phyloP scores from a whole-genome alignment of 1,140 invertebrate genomes.

The Drosophila gunungcola region DNA sequence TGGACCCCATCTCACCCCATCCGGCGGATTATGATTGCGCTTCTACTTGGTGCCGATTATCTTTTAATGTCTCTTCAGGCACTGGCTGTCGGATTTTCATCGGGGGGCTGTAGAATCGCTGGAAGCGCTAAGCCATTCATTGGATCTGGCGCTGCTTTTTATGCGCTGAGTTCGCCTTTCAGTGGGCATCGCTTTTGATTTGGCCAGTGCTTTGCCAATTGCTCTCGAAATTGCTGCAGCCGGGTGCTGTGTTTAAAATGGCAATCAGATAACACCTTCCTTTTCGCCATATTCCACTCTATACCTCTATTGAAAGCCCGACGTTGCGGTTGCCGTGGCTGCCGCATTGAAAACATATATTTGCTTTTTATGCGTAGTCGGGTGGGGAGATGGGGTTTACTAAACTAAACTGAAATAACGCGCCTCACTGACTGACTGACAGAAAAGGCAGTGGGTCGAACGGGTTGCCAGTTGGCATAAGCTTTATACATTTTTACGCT shows the following conservation, averaged over 20 bases:
- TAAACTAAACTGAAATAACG: conserved; percentile 54
- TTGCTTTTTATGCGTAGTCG: conserved; percentile 46
- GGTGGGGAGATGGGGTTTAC: background rate
- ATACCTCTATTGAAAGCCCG: conserved; percentile 47
- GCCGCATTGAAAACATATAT: conserved; percentile 69
- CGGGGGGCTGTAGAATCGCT: background rate
- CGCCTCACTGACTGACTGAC: conserved; percentile 48
- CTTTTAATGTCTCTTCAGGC: conserved; percentile 44
- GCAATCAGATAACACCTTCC: conserved; percentile 80
- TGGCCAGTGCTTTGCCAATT: conserved; percentile 54
- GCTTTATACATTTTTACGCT: conserved; percentile 77
- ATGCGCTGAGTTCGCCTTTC: conserved; percentile 23
- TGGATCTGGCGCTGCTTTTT: conserved; percentile 26
- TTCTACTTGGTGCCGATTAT: conserved; percentile 46
- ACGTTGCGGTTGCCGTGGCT: conserved; percentile 18
- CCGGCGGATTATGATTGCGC: conserved; percentile 33
- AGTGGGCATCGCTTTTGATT: conserved; percentile 58
- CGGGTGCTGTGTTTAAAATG: conserved; percentile 71
- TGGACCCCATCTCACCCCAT: background rate
- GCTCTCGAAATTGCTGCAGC: conserved; percentile 44
- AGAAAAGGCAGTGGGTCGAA: conserved; percentile 29
- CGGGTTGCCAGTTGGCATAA: conserved; percentile 38
- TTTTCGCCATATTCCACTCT: conserved; percentile 34
- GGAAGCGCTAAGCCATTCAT: conserved; percentile 20
- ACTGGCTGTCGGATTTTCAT: conserved; percentile 7